These are phyloP conservation scores for Sminthurides aquaticus DNA, from an alignment of 2,888 invertebrate genomes.

Conservation along the genomic window DNA sequence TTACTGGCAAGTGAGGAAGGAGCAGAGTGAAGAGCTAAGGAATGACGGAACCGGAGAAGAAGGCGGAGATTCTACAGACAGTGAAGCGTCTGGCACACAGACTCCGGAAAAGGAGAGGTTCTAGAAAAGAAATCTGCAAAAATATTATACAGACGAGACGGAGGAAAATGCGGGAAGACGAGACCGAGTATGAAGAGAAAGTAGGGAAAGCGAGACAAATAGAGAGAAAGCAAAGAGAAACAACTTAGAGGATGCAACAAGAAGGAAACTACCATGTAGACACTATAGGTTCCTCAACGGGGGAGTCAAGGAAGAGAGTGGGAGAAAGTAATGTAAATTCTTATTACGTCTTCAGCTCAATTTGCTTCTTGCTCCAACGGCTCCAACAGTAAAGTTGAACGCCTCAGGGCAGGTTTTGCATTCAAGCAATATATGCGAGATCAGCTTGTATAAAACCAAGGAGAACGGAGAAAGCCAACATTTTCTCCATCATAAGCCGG, in stretches of 20 bases:
- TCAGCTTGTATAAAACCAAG: no score
- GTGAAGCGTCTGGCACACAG: constrained; percentile 31
- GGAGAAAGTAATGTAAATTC: background rate
- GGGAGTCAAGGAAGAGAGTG: no score
- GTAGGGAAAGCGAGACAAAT: background rate
- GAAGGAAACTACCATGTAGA: background rate
- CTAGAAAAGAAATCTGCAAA: constrained; percentile 14
- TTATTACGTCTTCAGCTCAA: background rate
- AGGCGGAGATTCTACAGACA: constrained; percentile 33
- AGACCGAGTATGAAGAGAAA: constrained; percentile 3
- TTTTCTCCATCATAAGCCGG: no score
- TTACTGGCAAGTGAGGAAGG: constrained; percentile 43
- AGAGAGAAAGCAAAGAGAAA: constrained; percentile 3
- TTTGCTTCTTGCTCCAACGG: background rate
- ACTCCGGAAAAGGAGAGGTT: constrained; percentile 39
- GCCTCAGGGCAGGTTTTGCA: no score
- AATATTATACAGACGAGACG: background rate
- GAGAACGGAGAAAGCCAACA: no score
- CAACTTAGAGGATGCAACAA: background rate
- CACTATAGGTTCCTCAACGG: no score
- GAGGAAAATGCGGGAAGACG: no score
- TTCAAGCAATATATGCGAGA: no score
- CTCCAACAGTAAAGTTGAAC: no score
- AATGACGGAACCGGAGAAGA: constrained; percentile 32
- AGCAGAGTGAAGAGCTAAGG: constrained; percentile 38